These are phyloP conservation scores for Watsonalla binaria DNA, from an alignment of 2,888 invertebrate species.

Conservation along the genomic window DNA sequence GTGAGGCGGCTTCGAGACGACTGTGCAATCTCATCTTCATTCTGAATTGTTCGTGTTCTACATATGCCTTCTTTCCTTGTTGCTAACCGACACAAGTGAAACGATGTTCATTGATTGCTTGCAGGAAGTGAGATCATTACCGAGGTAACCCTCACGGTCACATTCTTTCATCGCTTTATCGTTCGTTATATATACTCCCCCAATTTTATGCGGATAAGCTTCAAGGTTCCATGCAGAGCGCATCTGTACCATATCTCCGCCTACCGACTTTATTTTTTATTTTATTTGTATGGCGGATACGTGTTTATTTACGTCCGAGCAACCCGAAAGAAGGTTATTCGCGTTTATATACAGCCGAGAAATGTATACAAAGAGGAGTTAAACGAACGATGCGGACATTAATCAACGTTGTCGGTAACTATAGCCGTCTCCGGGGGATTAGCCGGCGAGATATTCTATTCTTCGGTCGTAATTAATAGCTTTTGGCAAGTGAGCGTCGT, in stretches of 20 bases:
- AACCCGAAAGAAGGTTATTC: slow-evolving; percentile 67
- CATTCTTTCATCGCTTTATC: slow-evolving; percentile 47
- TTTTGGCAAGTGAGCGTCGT: slow-evolving; percentile 71
- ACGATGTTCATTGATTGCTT: slow-evolving; percentile 48
- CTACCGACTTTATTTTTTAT: slow-evolving; percentile 56
- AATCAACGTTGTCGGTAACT: slow-evolving; percentile 75
- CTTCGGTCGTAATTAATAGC: slow-evolving; percentile 73
- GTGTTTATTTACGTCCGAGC: slow-evolving; percentile 55
- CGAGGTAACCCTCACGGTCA: slow-evolving; percentile 32
- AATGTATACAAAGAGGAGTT: slow-evolving; percentile 63
- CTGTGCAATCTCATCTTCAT: slow-evolving; percentile 42
- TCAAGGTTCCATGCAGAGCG: slow-evolving; percentile 44
- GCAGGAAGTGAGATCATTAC: slow-evolving; percentile 31
- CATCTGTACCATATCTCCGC: slow-evolving; percentile 52
- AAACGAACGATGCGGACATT: slow-evolving; percentile 67
- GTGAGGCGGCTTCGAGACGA: slow-evolving; percentile 13
- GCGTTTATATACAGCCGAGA: slow-evolving; percentile 55
- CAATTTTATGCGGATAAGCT: slow-evolving; percentile 33
- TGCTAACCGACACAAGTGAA: slow-evolving; percentile 39
- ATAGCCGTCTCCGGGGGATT: slow-evolving; percentile 73
- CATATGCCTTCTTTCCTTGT: slow-evolving; percentile 29
- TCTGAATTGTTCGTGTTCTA: slow-evolving; percentile 41
- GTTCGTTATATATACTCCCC: slow-evolving; percentile 28
- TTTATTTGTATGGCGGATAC: slow-evolving; percentile 57
- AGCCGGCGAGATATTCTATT: slow-evolving; percentile 74